A percentile compares a stretch with the other conserved stretches of the same genome.
phyloP scores from a whole-genome alignment of 2,797 vertebrate species.

The Falco columbarius region DNA sequence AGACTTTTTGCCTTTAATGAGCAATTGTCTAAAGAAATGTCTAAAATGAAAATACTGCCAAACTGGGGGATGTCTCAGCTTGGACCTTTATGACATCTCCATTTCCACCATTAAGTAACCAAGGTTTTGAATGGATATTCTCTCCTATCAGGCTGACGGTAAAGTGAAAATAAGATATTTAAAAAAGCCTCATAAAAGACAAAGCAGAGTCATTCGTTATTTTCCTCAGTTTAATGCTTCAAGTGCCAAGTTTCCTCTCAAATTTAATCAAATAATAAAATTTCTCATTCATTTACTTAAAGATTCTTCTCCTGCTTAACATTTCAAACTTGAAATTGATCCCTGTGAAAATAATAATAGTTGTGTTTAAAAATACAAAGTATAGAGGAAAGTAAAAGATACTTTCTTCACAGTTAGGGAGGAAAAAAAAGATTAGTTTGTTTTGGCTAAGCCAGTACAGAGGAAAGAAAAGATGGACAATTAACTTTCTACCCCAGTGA shows the following conservation, averaged over 20 bases:
- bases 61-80: neutral
- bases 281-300: neutral
- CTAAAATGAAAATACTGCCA: neutral
- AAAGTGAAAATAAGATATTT: neutral
- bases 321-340: neutral
- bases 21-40: neutral
- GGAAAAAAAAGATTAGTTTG: neutral
- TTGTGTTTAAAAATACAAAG: neutral
- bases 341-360: neutral
- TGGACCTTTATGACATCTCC: neutral
- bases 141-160: neutral
- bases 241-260: neutral
- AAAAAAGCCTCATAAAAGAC: neutral
- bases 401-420: neutral
- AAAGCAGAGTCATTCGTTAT: neutral
- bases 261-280: neutral
- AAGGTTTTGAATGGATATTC: neutral
- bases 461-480: constrained; percentile 32
- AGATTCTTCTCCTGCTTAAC: neutral
- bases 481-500: neutral
- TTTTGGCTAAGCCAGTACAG: neutral
- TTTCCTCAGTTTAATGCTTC: neutral
- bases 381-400: neutral
- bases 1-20: neutral
- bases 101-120: neutral